Evolutionary conservation across 2,888 invertebrate species (phyloP).

Genomic region (Spodoptera picta): DNA sequence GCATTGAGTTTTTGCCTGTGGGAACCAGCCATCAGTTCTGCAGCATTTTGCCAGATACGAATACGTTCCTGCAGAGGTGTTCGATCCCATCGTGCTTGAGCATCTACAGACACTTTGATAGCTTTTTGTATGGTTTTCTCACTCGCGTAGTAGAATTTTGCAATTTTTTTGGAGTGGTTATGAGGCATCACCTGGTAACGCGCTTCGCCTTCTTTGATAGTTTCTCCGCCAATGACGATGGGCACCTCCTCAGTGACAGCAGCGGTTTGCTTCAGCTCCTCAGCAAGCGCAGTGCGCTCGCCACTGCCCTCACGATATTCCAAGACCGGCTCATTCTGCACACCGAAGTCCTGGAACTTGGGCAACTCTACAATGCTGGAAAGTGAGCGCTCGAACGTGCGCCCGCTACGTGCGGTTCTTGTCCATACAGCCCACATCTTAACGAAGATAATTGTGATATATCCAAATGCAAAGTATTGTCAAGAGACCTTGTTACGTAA

Average conservation of each 20-base stretch:
- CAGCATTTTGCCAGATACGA: slow-evolving; percentile 95
- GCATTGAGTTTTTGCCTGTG: slow-evolving; percentile 97
- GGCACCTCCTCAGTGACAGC: slow-evolving; percentile 95
- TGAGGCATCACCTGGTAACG: slow-evolving; percentile 96
- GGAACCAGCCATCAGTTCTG: slow-evolving; percentile 95
- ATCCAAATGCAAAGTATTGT: slow-evolving; percentile 47
- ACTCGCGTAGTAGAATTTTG: slow-evolving; percentile 97
- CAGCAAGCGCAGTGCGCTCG: slow-evolving; percentile 93
- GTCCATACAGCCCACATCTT: slow-evolving; percentile 68
- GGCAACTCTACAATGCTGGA: slow-evolving; percentile 91
- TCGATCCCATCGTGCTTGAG: slow-evolving; percentile 96
- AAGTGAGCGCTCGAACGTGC: slow-evolving; percentile 83
- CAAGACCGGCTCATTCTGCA: slow-evolving; percentile 94
- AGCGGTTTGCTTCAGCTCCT: slow-evolving; percentile 91
- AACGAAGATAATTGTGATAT: slow-evolving; percentile 39
- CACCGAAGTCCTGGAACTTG: slow-evolving; percentile 90
- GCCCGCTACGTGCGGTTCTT: slow-evolving; percentile 88
- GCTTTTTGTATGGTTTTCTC: slow-evolving; percentile 95
- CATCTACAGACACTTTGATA: slow-evolving; percentile 93
- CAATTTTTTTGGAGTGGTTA: slow-evolving; percentile 95
- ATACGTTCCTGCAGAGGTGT: slow-evolving; percentile 94
- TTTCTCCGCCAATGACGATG: slow-evolving; percentile 98
- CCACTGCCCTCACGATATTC: slow-evolving; percentile 94
- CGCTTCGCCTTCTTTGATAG: slow-evolving; percentile 92
- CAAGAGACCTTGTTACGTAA: slow-evolving; percentile 60